phyloP scores from a whole-genome alignment of 2,113 vertebrate genomes.

The Laticauda colubrina region DNA sequence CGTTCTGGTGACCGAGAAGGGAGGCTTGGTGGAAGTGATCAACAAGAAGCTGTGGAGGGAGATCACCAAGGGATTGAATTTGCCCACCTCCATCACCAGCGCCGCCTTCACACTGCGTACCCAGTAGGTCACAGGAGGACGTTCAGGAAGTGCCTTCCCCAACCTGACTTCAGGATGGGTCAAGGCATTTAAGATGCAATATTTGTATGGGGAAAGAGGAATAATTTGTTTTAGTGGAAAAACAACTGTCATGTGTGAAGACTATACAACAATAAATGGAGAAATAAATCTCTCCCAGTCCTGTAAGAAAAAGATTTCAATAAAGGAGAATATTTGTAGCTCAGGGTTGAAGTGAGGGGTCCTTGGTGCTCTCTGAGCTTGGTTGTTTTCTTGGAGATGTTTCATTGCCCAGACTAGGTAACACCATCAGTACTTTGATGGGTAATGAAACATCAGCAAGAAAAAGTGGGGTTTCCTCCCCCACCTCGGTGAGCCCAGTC shows the following conservation, averaged over 20 bases:
- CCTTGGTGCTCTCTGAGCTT: background rate
- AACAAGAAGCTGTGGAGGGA: conserved; percentile 99
- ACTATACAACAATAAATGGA: background rate
- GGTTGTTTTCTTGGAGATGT: background rate
- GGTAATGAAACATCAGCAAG: background rate
- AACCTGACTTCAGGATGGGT: background rate
- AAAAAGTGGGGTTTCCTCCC: too few species aligned
- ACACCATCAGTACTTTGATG: background rate
- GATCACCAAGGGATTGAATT: conserved; percentile 95
- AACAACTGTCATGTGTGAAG: background rate
- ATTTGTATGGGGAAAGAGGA: background rate
- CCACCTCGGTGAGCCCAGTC: too few species aligned
- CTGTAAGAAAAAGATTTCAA: too few species aligned
- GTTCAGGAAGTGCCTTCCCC: background rate
- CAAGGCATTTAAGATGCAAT: background rate
- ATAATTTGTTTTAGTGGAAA: background rate
- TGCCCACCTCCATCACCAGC: conserved; percentile 98
- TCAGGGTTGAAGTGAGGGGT: background rate
- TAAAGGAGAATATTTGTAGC: background rate
- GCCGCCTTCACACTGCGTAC: conserved; percentile 97
- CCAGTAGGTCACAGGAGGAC: conserved; percentile 78
- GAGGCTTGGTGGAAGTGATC: conserved; percentile 95
- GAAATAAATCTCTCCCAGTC: background rate
- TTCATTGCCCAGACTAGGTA: background rate
- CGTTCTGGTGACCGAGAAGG: conserved; percentile 94